Evolutionary conservation across 2,113 vertebrate species (phyloP), one percentile per base, ranked within the genome.

Genomic region (Bombycilla garrulus): DNA sequence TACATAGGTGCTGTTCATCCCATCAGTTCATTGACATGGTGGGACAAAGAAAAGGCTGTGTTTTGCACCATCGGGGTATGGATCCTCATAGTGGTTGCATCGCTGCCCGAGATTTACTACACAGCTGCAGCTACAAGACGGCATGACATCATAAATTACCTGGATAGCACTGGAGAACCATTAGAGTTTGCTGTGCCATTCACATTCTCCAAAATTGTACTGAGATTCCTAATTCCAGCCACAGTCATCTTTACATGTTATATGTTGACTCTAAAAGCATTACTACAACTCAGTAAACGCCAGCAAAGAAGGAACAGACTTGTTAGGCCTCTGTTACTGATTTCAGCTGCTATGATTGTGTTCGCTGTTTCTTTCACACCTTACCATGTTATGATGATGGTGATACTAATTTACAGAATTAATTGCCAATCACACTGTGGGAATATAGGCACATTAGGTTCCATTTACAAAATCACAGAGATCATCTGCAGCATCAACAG

Each of bases 281-380:
- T 98, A 66, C 83, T 93, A 44, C 94, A 92, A 53, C 95, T 97
- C 33, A 92, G 94, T 17, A 90, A 72, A 35, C 56, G 86, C 8
- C 88, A 96, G 38, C 94, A 95, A 47, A 85, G 80, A 53, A 88
- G 78, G 36, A 81, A 86, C 18, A 92, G 87, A 88, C 72, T 95
- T 38, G 65, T 96, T 36, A 98, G 98, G 80, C 97, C 98, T 8
- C 88, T 98, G 28, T 4, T 96, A 57, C 89, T 98, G 88, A 97
- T 99, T 93, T 97, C 96, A 36, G 97, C 97, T 0, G 95, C 98
- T 40, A 92, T 98, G 88, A 57, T 98, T 19, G 96, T 98, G 61
- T 98, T 98, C 57, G 90, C 95, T 44, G 57, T 98, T 93, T 98
- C 98, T 47, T 98, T 98, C 64, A 73, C 93, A 94, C 98, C 98